Conservation (phyloP, 2,888 invertebrate species). For the Agrypnus murinus region DNA sequence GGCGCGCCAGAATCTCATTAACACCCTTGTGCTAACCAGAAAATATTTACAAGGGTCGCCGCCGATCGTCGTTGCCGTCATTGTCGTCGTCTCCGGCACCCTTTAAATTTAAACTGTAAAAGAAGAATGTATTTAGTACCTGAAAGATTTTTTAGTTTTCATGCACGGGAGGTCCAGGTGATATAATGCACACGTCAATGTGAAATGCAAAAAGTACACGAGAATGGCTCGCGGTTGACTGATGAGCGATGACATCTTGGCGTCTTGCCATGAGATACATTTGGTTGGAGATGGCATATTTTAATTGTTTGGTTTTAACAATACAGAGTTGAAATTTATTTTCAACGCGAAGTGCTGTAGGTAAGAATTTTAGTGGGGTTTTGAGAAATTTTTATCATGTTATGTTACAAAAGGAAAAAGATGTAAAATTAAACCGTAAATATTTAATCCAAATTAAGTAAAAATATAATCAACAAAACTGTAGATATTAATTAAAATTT, state of each 20-base stretch:
- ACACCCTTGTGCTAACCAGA: constrained; percentile 55
- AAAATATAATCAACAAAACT: no score
- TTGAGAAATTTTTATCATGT: no score
- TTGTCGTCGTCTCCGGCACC: constrained; percentile 26
- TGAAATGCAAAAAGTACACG: constrained; percentile 7
- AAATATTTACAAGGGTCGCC: constrained; percentile 43
- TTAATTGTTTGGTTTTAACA: not conserved
- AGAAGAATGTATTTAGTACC: not conserved
- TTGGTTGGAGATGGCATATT: constrained; percentile 11
- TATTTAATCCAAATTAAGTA: no score
- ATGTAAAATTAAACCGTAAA: no score
- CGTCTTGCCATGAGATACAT: constrained; percentile 9
- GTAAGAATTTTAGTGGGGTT: no score
- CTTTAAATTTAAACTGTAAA: not conserved
- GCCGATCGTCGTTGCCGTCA: constrained; percentile 32
- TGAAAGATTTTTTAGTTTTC: not conserved
- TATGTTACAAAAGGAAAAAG: no score
- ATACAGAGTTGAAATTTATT: not conserved
- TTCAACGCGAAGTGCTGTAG: not conserved
- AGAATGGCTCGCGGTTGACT: not conserved
- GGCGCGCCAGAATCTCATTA: constrained; percentile 58
- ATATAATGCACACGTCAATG: constrained; percentile 5
- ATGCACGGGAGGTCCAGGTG: constrained; percentile 28
- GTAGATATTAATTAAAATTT: no score
- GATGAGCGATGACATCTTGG: constrained; percentile 20